phyloP scores from a whole-genome alignment of 2,113 vertebrate genomes.

The Corythaixoides concolor region DNA sequence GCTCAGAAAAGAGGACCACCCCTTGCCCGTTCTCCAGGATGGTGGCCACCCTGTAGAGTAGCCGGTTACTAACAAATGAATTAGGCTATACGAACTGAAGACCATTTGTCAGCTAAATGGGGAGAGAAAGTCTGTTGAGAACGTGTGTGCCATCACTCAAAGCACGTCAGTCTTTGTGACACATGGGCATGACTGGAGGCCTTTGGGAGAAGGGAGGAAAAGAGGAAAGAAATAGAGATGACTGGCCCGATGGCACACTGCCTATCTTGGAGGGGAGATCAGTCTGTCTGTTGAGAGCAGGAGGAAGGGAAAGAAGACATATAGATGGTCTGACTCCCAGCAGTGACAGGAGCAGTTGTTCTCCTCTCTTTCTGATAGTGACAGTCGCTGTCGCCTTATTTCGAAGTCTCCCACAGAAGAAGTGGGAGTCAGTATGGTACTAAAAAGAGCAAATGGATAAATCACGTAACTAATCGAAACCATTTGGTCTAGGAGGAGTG shows the following conservation, averaged over 20 bases:
- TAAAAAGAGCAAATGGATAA: background rate
- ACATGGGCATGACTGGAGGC: background rate
- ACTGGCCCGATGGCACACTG: background rate
- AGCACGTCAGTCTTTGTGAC: background rate
- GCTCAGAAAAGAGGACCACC: background rate
- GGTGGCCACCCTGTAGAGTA: background rate
- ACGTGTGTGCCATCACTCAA: background rate
- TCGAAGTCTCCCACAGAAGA: background rate
- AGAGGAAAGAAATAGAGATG: background rate
- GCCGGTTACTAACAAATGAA: background rate
- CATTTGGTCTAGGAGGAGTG: background rate
- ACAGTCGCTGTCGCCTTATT: background rate
- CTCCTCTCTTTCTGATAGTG: background rate
- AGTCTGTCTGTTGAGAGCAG: background rate
- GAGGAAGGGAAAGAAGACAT: background rate
- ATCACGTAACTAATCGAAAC: background rate
- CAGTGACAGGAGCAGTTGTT: constrained; percentile 14
- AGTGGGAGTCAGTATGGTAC: background rate
- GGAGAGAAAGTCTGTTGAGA: background rate
- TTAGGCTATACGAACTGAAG: background rate
- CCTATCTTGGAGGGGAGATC: background rate
- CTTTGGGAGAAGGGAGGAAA: background rate
- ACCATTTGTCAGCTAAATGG: background rate
- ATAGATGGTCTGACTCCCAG: constrained; percentile 11
- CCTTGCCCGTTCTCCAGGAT: background rate